A percentile compares a stretch with the other conserved stretches of the same genome.
These are phyloP conservation scores for Hyperoplus lanceolatus DNA, from an alignment of 2,797 vertebrate genomes.

Conservation along the genomic window DNA sequence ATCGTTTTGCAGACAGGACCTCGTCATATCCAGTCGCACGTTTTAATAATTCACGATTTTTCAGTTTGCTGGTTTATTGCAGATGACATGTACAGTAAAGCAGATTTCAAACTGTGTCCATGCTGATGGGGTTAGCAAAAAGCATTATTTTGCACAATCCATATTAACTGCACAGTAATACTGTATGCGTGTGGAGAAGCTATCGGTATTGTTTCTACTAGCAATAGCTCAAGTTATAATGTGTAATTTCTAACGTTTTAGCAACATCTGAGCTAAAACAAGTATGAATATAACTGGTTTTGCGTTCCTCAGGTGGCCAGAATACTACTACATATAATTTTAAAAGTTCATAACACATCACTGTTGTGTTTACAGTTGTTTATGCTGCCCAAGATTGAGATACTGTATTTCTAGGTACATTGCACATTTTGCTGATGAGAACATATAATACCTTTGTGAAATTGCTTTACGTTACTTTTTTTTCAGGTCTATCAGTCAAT, in stretches of 20 bases:
- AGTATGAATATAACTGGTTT: background rate
- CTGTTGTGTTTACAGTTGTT: slow-evolving; percentile 8
- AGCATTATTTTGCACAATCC: background rate
- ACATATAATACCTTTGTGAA: background rate
- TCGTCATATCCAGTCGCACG: slow-evolving; percentile 11
- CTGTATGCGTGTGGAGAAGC: too few species aligned
- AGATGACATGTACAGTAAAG: background rate
- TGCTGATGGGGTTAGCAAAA: background rate
- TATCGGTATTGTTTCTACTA: background rate
- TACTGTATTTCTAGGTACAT: too few species aligned
- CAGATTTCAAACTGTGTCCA: slow-evolving; percentile 1
- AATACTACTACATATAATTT: background rate
- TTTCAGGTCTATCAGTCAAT: slow-evolving; percentile 48
- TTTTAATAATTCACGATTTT: slow-evolving; percentile 17
- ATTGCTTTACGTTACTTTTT: slow-evolving; percentile 17
- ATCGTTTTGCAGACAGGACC: slow-evolving; percentile 29
- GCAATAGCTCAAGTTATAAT: background rate
- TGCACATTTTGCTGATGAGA: background rate
- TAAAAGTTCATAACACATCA: background rate
- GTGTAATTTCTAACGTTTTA: background rate
- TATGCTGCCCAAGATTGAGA: background rate
- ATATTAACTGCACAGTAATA: background rate
- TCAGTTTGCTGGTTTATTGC: slow-evolving; percentile 21
- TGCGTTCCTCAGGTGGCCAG: background rate
- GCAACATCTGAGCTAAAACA: background rate